Evolutionary conservation across 2,113 vertebrate genomes (phyloP).

Genomic region (Scolopax mira): DNA sequence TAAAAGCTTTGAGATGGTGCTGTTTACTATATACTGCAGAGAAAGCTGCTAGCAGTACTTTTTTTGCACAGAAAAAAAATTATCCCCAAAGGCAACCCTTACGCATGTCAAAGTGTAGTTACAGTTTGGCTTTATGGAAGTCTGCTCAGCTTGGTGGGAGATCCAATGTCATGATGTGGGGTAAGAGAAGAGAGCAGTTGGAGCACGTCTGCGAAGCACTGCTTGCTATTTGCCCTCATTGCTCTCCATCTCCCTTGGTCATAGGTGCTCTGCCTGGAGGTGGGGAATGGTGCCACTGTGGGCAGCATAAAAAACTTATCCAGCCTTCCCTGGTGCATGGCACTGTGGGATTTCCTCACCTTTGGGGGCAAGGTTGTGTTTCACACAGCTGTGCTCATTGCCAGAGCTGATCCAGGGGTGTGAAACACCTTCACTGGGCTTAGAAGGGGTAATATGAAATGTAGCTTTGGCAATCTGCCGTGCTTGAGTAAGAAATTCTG

Average conservation of each 20-base stretch:
- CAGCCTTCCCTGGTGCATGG: accelerated
- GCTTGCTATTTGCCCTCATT: accelerated
- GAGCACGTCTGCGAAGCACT: not conserved
- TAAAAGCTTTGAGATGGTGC: accelerated
- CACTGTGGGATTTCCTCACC: accelerated
- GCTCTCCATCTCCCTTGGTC: not conserved
- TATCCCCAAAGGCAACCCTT: not conserved
- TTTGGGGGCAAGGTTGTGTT: not conserved
- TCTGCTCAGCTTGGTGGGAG: not conserved
- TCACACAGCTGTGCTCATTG: accelerated
- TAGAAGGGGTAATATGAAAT: accelerated
- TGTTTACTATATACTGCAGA: not conserved
- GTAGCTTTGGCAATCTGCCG: accelerated
- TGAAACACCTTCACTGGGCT: not conserved
- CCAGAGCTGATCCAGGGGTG: accelerated
- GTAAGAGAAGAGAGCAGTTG: not conserved
- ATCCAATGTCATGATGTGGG: accelerated
- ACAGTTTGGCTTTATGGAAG: accelerated
- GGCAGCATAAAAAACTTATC: accelerated
- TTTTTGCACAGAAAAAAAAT: not conserved
- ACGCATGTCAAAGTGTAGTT: accelerated
- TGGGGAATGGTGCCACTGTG: accelerated
- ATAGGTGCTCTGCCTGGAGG: not conserved
- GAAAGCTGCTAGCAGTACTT: not conserved
- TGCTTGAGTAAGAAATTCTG: not conserved